Base-by-base conservation (phyloP, 2,888 invertebrate genomes). In the Stenotaenia linearis region DNA sequence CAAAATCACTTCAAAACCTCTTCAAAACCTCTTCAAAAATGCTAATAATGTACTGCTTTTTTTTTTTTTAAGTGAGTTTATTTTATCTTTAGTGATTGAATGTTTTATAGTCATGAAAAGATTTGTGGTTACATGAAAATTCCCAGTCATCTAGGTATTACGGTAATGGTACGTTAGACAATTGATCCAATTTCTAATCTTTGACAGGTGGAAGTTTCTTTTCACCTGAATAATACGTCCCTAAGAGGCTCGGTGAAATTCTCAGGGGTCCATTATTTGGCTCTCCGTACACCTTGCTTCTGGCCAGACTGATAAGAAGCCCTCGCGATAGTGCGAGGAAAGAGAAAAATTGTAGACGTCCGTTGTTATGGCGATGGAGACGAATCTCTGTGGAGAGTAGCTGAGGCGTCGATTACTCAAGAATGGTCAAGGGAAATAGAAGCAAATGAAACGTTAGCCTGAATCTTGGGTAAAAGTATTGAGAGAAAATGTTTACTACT, bases 161-260 rank as follows among this genome's bases (percentile, higher is more conserved):
- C 25, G 1, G 25, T 69, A 23, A 69, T 23, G 69, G 25, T 69
- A 23, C 28, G 15, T 69, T 23, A 69, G 69, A 69, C 69, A 69
- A 69, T 69, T 69, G 69, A 69, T 69, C 69, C 69, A 69, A 69
- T 69, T 69, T 69, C 69, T 69, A 69, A 69, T 69, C 69, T 69
- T 69, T 69, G 69, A 69, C 69, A 69, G 69, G 69, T 69, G 69
- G 69, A 69, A 69, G 69, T 23, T 69, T 69, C 69, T 69, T 69
- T 69, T 69, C 69, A 69, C 69, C 69, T 69, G 69, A 69, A 69
- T 69, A 69, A 69, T 69, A 69, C 69, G 69, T 69, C 69, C 69
- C 69, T 69, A 69, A 69, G 69, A 69, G 69, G 69, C 69, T 12
- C 5, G 69, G 28, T 69, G 25, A 28, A 69, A 69, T 28, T 69